Evolutionary conservation across 2,888 invertebrate genomes (phyloP), one percentile per base, ranked within the genome.

Genomic region (Diarsia brunnea): DNA sequence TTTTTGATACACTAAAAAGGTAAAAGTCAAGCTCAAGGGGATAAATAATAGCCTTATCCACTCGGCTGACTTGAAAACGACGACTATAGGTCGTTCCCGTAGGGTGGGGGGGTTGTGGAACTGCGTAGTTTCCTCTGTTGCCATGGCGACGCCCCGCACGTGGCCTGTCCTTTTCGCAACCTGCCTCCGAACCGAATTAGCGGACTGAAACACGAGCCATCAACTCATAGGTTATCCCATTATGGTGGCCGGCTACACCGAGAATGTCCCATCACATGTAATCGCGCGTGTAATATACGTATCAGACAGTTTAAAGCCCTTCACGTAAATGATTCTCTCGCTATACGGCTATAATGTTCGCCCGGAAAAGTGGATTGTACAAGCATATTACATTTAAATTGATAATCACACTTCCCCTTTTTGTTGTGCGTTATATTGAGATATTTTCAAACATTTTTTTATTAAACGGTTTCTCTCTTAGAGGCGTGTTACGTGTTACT

Each of bases 111-210:
- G 91, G 90, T 91, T 90, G 90, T 91, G 89, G 91, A 95, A 95
- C 91, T 93, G 92, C 94, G 95, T 93, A 95, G 94, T 95, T 95
- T 95, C 94, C 94, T 91, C 90, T 75, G 96, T 96, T 95, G 91
- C 92, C 92, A 95, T 96, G 92, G 92, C 91, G 92, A 96, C 96
- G 91, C 95, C 95, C 95, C 91, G 94, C 94, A 94, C 93, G 92
- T 94, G 94, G 91, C 88, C 87, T 89, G 81, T 76, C 86, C 89
- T 89, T 92, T 92, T 91, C 85, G 89, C 91, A 92, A 90, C 87
- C 90, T 90, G 89, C 92, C 89, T 91, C 86, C 85, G 91, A 93
- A 93, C 86, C 85, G 91, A 94, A 93, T 95, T 93, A 93, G 92
- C 91, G 90, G 90, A 90, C 91, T 87, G 86, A 90, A 88, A 90